Evolutionary conservation across 92 coral and sea anemone species (phyloP).

Genomic region (Palythoa grandis): DNA sequence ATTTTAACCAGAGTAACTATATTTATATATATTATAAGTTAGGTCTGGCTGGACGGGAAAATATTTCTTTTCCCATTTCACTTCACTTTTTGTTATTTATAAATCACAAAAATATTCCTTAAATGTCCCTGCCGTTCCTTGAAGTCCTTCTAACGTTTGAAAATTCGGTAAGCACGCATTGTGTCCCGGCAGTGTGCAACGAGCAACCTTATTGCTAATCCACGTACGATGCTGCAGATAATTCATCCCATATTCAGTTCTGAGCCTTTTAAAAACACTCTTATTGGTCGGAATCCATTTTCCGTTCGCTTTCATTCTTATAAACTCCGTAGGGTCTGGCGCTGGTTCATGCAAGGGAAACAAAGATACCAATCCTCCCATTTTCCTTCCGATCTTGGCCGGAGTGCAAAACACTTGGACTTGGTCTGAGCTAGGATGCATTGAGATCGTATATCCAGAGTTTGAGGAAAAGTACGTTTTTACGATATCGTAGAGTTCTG

Average conservation of each 20-base stretch:
- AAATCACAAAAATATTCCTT: slow-evolving; percentile 1
- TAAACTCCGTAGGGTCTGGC: background rate
- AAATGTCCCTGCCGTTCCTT: background rate
- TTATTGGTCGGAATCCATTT: background rate
- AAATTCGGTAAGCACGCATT: background rate
- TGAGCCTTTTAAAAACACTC: background rate
- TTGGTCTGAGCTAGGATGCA: background rate
- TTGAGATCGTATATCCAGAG: background rate
- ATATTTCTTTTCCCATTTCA: background rate
- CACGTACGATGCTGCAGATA: background rate
- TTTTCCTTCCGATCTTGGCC: slow-evolving; percentile 7
- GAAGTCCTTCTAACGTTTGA: background rate
- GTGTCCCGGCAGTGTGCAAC: background rate
- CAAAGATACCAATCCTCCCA: slow-evolving; percentile 41
- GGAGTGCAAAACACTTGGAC: slow-evolving; percentile 50
- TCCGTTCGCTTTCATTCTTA: background rate
- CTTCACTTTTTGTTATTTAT: background rate
- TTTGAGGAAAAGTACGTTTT: background rate
- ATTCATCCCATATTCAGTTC: background rate
- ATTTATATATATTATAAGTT: too few relatives aligned
- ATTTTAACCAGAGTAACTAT: too few relatives aligned
- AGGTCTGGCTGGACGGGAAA: too few relatives aligned
- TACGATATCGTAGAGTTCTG: background rate
- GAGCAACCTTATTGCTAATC: background rate
- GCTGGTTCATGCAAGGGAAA: background rate